Percentiles rank a stretch among this genome's conserved stretches.
These are phyloP conservation scores for Trichosurus vulpecula DNA, from an alignment of 2,797 vertebrate species.

Conservation along the genomic window DNA sequence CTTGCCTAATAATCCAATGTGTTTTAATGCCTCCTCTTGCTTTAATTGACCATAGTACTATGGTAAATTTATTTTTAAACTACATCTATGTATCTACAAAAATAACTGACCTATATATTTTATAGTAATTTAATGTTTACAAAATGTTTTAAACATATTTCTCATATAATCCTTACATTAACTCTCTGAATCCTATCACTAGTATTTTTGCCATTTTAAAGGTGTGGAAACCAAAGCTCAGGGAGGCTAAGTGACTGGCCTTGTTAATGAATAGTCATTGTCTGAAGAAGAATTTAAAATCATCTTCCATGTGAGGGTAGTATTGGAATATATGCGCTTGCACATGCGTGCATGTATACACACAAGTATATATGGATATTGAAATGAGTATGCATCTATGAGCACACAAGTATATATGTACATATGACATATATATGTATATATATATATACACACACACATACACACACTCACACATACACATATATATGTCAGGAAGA, in stretches of 20 bases:
- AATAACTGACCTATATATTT: neutral
- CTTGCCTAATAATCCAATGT: constrained; percentile 72
- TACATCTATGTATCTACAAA: neutral
- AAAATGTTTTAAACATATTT: neutral
- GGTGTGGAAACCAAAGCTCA: neutral
- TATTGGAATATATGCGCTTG: neutral
- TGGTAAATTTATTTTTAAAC: neutral
- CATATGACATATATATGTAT: too few species aligned
- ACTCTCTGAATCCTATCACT: neutral
- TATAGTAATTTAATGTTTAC: neutral
- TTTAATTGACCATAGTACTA: neutral
- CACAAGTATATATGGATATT: neutral
- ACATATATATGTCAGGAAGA: too few species aligned
- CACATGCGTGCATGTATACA: neutral
- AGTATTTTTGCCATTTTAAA: neutral
- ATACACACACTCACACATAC: too few species aligned
- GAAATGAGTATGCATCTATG: neutral
- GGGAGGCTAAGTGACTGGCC: neutral
- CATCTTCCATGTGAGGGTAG: neutral
- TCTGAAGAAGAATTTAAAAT: neutral
- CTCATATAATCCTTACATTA: neutral
- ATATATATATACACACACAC: neutral
- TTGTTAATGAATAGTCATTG: neutral
- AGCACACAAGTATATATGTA: neutral
- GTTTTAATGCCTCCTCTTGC: constrained; percentile 29